phyloP scores from a whole-genome alignment of 2,888 invertebrate genomes.

The Philereme vetulata region DNA sequence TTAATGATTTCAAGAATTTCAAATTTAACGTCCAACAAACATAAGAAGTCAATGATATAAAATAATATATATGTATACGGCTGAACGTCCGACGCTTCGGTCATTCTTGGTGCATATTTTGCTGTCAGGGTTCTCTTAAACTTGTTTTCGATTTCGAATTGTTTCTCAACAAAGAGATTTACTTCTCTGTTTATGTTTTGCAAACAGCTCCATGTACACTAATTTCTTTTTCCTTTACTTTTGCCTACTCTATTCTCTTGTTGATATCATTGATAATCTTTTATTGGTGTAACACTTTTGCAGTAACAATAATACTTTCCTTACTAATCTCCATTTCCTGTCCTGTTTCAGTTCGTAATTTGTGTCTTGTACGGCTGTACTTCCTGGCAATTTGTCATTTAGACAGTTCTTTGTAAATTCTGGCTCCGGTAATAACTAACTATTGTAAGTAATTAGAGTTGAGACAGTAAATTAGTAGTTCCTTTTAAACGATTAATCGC shows the following conservation, averaged over 20 bases:
- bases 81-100: too few species aligned
- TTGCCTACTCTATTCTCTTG: too few species aligned
- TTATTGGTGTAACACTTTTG: too few species aligned
- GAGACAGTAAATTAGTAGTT: constrained; percentile 7
- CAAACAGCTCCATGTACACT: too few species aligned
- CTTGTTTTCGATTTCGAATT: not conserved
- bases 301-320: too few species aligned
- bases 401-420: constrained; percentile 13
- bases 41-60: not conserved
- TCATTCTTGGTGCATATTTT: constrained; percentile 1
- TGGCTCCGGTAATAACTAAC: constrained; percentile 4
- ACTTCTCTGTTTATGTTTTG: too few species aligned
- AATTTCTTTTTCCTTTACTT: too few species aligned
- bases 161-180: too few species aligned
- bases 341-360: constrained; percentile 1
- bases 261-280: too few species aligned
- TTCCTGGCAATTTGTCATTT: constrained; percentile 19
- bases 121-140: not conserved
- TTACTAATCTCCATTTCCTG: too few species aligned
- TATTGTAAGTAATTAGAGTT: not conserved
- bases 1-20: not conserved
- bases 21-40: constrained; percentile 6
- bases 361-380: constrained; percentile 5
- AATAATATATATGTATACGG: too few species aligned
- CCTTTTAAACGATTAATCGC: not conserved